Base-by-base conservation (phyloP, 2,888 invertebrate genomes). In the Drosophila cognata region DNA sequence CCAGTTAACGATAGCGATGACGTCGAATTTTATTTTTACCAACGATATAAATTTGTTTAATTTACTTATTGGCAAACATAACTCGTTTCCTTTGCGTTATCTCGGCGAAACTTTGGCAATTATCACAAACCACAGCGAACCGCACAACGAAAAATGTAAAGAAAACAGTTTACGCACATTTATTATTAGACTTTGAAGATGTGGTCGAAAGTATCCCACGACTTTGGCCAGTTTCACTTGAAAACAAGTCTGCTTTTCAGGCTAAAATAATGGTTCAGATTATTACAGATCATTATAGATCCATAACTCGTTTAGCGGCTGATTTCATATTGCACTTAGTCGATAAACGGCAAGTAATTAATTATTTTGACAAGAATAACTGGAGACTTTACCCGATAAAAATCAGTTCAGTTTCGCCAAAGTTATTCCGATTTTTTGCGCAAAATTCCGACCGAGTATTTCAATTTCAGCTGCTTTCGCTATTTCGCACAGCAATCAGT, bases 1-100 rank as follows among this genome's bases (percentile, higher is more conserved):
- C 51, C 59, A 69, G 79, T 74, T 77, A 55, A 51, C 64, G 33
- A 41, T 71, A 60, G 63, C 77, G 73, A 89, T 89, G 88, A 87
- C 84, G 88, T 82, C 62, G 70, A 75, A 57, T 60, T 74, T 71
- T 81, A 71, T 88, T 74, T 83, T 67, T 46, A 67, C 57, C 51
- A 70, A 52, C 36, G 35, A 46, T 38, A 56, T 21, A 61, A 69
- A 64, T 74, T 83, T 83, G 72, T 81, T 80, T 77, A 79, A 88
- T 74, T 76, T 77, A 75, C 68, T 73, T 86, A 76, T 81, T 86
- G 72, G 61, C 77, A 69, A 74, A 75, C 60, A 77, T 78, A 81
- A 88, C 75, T 71, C 62, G 75, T 82, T 84, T 77, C 65, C 74
- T 61, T 66, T 59, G 58, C 75, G 51, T 82, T 82, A 69, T 89